Evolutionary conservation across 2,888 invertebrate species (phyloP).

Genomic region (Tryphoninae sp.): DNA sequence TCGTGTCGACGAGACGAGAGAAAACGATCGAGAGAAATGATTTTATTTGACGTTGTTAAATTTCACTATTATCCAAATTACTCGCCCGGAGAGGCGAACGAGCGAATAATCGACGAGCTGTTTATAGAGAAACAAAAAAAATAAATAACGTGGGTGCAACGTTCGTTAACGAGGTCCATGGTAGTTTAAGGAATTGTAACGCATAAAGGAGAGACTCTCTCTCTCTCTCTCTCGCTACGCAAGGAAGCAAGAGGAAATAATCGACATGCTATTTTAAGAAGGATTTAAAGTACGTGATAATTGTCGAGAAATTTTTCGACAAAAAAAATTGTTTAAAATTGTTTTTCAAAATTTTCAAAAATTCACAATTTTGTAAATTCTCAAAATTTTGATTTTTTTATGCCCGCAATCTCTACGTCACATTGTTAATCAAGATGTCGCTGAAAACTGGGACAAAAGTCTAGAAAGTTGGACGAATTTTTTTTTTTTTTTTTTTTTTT

Average conservation of each 20-base stretch:
- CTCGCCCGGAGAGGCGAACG: conserved; percentile 5
- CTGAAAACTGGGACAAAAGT: too few species aligned
- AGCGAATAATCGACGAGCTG: conserved; percentile 11
- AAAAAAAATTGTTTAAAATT: not conserved
- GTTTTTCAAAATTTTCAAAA: too few species aligned
- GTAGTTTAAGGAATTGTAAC: not conserved
- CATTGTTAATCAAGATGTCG: too few species aligned
- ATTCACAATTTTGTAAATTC: not conserved
- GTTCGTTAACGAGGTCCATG: not conserved
- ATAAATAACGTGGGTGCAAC: conserved; percentile 13
- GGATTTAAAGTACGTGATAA: not conserved
- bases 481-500: too few species aligned
- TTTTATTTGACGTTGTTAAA: conserved; percentile 41
- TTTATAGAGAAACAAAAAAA: conserved; percentile 1
- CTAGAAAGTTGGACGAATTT: too few species aligned
- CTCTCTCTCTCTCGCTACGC: not conserved
- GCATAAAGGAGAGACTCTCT: not conserved
- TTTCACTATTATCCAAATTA: conserved; percentile 36
- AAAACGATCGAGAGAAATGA: conserved; percentile 36
- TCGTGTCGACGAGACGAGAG: conserved; percentile 23
- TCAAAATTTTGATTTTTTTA: not conserved
- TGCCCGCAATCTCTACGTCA: too few species aligned
- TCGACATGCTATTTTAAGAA: conserved; percentile 2
- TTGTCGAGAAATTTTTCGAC: not conserved
- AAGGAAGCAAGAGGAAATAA: conserved; percentile 4